These are phyloP conservation scores for Uropetala carovei DNA, from an alignment of 2,888 invertebrate genomes.

Conservation along the genomic window DNA sequence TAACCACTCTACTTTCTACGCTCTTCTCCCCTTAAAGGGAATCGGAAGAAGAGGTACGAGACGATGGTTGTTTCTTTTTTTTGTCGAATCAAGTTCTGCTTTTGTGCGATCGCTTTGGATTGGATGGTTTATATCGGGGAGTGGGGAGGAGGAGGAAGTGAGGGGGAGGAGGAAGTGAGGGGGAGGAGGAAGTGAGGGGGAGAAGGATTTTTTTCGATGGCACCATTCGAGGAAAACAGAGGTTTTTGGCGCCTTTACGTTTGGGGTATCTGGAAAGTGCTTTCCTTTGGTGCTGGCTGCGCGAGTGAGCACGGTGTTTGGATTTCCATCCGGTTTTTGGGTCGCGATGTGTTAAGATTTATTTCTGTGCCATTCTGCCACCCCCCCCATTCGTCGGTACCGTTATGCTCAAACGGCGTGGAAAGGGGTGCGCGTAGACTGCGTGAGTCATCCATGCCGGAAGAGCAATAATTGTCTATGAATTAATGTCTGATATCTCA, in stretches of 20 bases:
- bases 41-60: neutral
- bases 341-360: constrained; percentile 18
- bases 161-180: too few relatives aligned
- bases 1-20: constrained; percentile 23
- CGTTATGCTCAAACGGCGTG: constrained; percentile 10
- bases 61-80: too few relatives aligned
- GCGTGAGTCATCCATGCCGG: neutral
- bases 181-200: too few relatives aligned
- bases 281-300: neutral
- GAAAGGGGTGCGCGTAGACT: neutral
- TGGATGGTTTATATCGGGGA: too few relatives aligned
- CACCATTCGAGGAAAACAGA: neutral
- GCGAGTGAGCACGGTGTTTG: neutral
- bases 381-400: neutral
- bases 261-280: neutral
- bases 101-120: too few relatives aligned
- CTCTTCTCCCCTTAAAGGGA: neutral
- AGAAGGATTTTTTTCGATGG: too few relatives aligned
- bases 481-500: neutral
- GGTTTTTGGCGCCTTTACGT: neutral
- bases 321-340: neutral
- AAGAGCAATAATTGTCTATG: neutral
- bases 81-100: too few relatives aligned
- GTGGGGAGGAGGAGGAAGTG: too few relatives aligned
- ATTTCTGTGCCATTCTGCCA: neutral